phyloP scores from a whole-genome alignment of 2,797 vertebrate genomes.

The Alectoris magna region DNA sequence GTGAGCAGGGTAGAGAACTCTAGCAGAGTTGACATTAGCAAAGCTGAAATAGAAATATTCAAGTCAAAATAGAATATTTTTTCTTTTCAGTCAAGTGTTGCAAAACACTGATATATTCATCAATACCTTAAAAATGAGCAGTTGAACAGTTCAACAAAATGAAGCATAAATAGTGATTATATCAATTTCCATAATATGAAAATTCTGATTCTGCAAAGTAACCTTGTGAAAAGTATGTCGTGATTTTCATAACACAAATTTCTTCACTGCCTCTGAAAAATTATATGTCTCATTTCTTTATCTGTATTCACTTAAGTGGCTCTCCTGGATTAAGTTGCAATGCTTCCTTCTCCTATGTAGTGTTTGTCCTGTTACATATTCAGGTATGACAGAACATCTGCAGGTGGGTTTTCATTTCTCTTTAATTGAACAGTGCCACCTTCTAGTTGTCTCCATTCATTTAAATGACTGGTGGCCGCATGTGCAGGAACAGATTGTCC shows the following conservation, averaged over 20 bases:
- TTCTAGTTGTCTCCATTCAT: neutral
- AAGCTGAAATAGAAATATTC: conserved; percentile 5
- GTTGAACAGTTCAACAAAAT: neutral
- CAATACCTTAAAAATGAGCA: neutral
- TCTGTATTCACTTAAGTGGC: neutral
- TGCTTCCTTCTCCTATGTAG: neutral
- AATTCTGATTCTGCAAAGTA: neutral
- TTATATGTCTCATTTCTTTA: neutral
- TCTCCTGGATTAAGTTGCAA: neutral
- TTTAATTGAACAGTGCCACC: neutral
- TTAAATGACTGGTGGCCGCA: neutral
- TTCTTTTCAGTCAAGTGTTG: neutral
- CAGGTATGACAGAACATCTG: neutral
- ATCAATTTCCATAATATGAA: neutral
- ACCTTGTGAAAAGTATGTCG: neutral
- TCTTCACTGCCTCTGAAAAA: neutral
- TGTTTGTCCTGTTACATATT: neutral
- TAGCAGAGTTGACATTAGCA: neutral
- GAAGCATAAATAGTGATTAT: neutral
- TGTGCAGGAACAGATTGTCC: neutral
- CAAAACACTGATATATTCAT: neutral
- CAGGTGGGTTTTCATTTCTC: neutral
- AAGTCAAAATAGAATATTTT: neutral
- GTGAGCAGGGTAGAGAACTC: neutral
- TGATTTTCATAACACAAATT: neutral